These are phyloP conservation scores for Cremastinae sp. DNA, from an alignment of 2,888 invertebrate species.

Conservation along the genomic window DNA sequence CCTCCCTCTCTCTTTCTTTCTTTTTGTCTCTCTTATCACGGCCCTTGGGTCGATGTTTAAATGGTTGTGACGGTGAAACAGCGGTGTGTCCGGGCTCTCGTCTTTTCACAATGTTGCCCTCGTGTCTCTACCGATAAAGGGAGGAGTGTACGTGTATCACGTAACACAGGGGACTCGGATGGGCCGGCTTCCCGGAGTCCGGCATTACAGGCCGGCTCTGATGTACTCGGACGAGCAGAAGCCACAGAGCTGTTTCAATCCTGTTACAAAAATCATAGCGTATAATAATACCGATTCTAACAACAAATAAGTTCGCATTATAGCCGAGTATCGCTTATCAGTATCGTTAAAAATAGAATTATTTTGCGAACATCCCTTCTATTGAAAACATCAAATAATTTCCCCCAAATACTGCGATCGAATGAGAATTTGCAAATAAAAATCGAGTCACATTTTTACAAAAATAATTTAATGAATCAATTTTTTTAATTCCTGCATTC, in stretches of 20 bases:
- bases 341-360: neutral
- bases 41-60: constrained; percentile 27
- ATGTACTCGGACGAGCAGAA: constrained; percentile 61
- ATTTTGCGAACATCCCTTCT: too few species aligned
- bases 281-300: constrained; percentile 57
- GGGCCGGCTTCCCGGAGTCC: constrained; percentile 59
- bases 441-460: too few species aligned
- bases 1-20: too few species aligned
- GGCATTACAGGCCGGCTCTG: constrained; percentile 54
- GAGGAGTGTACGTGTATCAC: constrained; percentile 49
- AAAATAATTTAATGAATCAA: too few species aligned
- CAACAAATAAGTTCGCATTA: neutral
- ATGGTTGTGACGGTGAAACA: too few species aligned
- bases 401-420: too few species aligned
- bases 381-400: too few species aligned
- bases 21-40: constrained; percentile 41
- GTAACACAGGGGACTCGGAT: constrained; percentile 49
- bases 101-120: too few species aligned
- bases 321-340: constrained; percentile 2
- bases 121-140: constrained; percentile 68
- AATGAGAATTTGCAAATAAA: too few species aligned
- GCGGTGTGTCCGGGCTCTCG: constrained; percentile 44
- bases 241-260: constrained; percentile 71
- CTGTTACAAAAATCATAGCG: constrained; percentile 69
- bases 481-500: too few species aligned